These are phyloP conservation scores for Heteromormyrus szaboi DNA, from an alignment of 2,797 vertebrate genomes.

Conservation along the genomic window DNA sequence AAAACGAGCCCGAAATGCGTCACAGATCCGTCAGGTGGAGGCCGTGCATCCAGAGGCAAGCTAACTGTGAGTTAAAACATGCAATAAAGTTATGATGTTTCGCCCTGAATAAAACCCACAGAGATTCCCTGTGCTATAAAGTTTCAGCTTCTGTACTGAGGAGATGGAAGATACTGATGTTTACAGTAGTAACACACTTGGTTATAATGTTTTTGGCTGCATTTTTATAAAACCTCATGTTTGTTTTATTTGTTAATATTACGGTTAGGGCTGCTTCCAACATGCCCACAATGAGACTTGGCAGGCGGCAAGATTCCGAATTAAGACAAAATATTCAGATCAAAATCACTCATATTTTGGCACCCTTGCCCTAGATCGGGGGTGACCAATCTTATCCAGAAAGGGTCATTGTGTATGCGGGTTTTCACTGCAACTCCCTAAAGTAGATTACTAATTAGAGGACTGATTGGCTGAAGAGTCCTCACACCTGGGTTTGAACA, in stretches of 20 bases:
- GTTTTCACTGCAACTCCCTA: background rate
- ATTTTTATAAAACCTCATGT: slow-evolving; percentile 18
- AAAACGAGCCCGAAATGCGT: background rate
- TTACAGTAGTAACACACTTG: background rate
- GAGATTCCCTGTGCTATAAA: background rate
- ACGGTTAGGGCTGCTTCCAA: slow-evolving; percentile 22
- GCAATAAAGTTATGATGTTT: background rate
- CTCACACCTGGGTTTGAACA: background rate
- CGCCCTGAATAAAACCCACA: background rate
- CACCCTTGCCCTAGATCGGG: background rate
- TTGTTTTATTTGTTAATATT: slow-evolving; percentile 37
- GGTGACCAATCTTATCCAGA: background rate
- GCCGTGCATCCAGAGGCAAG: background rate
- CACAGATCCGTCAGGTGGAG: background rate
- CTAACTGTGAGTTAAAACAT: background rate
- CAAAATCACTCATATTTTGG: slow-evolving; percentile 26
- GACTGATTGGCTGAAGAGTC: background rate
- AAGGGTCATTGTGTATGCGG: background rate
- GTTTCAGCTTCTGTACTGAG: background rate
- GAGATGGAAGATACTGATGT: background rate
- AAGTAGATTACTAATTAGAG: background rate
- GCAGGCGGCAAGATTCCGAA: slow-evolving; percentile 15
- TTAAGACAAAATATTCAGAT: slow-evolving; percentile 29
- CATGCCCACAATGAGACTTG: slow-evolving; percentile 30
- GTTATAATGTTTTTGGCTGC: slow-evolving; percentile 31